Evolutionary conservation across 2,113 vertebrate species (phyloP).

Genomic region (Oncorhynchus masou): DNA sequence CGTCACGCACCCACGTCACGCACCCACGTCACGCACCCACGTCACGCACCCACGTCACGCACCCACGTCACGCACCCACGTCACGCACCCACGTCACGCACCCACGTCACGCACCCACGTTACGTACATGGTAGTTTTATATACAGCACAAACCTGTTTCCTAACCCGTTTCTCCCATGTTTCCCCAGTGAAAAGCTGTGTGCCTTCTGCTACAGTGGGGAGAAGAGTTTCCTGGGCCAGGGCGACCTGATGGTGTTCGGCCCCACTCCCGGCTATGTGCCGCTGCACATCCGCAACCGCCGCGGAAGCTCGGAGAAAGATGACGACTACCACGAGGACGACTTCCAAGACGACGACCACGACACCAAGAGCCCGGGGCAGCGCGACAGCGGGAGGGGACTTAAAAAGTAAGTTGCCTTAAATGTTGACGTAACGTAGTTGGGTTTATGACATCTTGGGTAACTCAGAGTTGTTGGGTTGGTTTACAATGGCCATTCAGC

Average conservation of each 20-base stretch:
- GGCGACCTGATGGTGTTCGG: slow-evolving; percentile 89
- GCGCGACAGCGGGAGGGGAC: slow-evolving; percentile 66
- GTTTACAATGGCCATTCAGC: too few relatives aligned
- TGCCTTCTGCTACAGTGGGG: slow-evolving; percentile 95
- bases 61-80: too few relatives aligned
- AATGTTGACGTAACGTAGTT: neutral
- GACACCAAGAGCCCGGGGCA: slow-evolving; percentile 70
- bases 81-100: too few relatives aligned
- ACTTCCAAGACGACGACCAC: slow-evolving; percentile 60
- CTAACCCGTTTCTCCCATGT: neutral
- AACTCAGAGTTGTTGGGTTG: too few relatives aligned
- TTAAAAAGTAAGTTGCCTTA: slow-evolving; percentile 77
- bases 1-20: too few relatives aligned
- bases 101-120: too few relatives aligned
- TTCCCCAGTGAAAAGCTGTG: slow-evolving; percentile 87
- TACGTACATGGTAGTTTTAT: too few relatives aligned
- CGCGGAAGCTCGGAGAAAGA: slow-evolving; percentile 77
- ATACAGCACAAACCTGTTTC: neutral
- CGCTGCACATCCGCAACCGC: slow-evolving; percentile 80
- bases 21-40: too few relatives aligned
- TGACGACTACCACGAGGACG: slow-evolving; percentile 75
- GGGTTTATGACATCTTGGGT: too few relatives aligned
- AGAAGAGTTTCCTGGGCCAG: slow-evolving; percentile 88
- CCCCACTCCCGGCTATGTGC: slow-evolving; percentile 86
- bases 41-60: too few relatives aligned